A percentile compares a stretch with the other conserved stretches of the same genome.
These are phyloP conservation scores for Rosalia funebris DNA, from an alignment of 2,888 invertebrate species.

Conservation along the genomic window DNA sequence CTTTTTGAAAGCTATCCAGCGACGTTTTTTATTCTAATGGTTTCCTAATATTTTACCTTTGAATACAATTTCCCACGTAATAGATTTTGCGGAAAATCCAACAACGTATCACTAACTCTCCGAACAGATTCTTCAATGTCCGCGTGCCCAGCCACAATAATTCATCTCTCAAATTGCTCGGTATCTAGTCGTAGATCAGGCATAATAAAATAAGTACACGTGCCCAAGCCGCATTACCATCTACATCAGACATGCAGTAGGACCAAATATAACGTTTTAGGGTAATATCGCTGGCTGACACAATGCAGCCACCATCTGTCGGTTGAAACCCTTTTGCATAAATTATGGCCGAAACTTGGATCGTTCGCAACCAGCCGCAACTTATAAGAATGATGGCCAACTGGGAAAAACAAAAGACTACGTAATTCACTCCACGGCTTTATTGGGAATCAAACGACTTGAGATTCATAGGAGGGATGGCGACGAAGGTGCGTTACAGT, in stretches of 20 bases:
- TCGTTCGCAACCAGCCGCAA: slow-evolving; percentile 45
- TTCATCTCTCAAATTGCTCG: too few species aligned
- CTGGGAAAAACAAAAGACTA: slow-evolving; percentile 47
- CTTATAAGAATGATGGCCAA: slow-evolving; percentile 45
- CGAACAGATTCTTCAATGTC: too few species aligned
- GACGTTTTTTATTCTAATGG: too few species aligned
- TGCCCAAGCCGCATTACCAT: slow-evolving; percentile 49
- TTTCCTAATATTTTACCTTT: too few species aligned
- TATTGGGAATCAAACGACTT: slow-evolving; percentile 50
- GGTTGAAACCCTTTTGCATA: slow-evolving; percentile 49
- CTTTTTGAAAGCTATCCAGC: too few species aligned
- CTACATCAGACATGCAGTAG: slow-evolving; percentile 52
- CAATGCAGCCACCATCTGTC: slow-evolving; percentile 35
- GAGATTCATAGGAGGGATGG: slow-evolving; percentile 50
- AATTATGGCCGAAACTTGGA: slow-evolving; percentile 53
- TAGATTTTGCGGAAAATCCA: too few species aligned
- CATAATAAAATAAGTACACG: slow-evolving; percentile 49
- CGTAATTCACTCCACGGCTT: slow-evolving; percentile 36
- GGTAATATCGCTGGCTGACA: slow-evolving; percentile 53
- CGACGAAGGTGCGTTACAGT: too few species aligned
- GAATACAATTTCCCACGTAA: too few species aligned
- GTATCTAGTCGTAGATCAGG: slow-evolving; percentile 46
- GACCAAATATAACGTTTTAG: slow-evolving; percentile 48
- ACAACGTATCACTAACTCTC: too few species aligned
- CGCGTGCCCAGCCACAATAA: too few species aligned